Evolutionary conservation across 2,888 invertebrate species (phyloP), one percentile per base, ranked within the genome.

Genomic region (Epistrophe grossulariae): DNA sequence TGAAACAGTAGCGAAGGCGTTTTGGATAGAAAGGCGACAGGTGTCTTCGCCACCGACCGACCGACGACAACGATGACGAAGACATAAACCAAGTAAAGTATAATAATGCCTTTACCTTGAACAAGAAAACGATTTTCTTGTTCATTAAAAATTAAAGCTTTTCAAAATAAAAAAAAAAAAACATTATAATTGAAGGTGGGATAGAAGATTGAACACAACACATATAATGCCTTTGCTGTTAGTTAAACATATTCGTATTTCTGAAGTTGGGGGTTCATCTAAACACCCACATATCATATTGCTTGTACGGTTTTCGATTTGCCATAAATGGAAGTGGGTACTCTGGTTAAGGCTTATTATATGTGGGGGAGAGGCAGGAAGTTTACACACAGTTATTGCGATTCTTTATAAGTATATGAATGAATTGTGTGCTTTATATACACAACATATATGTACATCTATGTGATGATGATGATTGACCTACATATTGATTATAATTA

Each of bases 141-240:
- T 40, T 71, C 71, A 71, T 71, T 71, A 52, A 71, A 57, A 71
- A 57, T 57, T 71, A 55, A 71, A 71, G n/a, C 55, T 28, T 52
- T 71, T 57, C 19, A 28, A 15, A 43, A 35, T 19, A 17, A 50
- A 50, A 50, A 50, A 50, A 48, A 24, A 28, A 6, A 43, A 11
- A 43, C n/a, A n/a, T n/a, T n/a, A 50, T 35, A 43, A 50, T 35
- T 59, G 38, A n/a, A 50, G 43, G 48, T 77, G 31, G 55, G 11
- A 17, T 59, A 38, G 59, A 59, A 59, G 31, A 28, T 48, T 48
- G 24, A 66, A 45, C n/a, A 48, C n/a, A 66, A 31, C 45, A 66
- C 43, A 38, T 5, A 7, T 8, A 2, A 60, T 59, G 10, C n/a
- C 24, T 17, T 48, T 45, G n/a, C 11, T 57, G n/a, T 28, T 48